A percentile compares a stretch with the other conserved stretches of the same genome.
Evolutionary conservation across 2,113 vertebrate species (phyloP).

Genomic region (Pterocles burchelli): DNA sequence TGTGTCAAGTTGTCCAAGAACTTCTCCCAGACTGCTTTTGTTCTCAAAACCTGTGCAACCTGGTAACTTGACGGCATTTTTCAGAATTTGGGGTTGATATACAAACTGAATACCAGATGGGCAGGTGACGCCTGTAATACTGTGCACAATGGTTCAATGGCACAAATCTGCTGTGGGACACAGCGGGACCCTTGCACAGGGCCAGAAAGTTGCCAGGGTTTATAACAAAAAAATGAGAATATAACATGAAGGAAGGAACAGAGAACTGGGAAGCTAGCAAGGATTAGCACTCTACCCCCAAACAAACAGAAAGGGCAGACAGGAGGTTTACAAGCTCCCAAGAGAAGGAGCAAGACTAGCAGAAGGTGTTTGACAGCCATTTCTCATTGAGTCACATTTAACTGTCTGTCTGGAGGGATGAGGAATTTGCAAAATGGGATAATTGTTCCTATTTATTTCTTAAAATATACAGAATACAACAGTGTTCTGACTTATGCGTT

Average conservation of each 20-base stretch:
- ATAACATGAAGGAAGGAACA: background rate
- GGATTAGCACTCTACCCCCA: background rate
- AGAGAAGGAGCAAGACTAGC: background rate
- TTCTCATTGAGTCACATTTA: background rate
- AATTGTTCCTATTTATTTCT: conserved; percentile 45
- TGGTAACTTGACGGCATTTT: background rate
- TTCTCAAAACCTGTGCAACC: background rate
- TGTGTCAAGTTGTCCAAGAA: background rate
- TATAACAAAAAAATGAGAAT: background rate
- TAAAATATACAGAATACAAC: background rate
- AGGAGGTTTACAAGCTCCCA: background rate
- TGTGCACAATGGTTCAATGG: background rate
- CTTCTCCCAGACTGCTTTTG: background rate
- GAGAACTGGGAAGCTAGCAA: background rate
- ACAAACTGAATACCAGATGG: background rate
- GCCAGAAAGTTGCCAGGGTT: background rate
- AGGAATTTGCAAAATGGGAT: conserved; percentile 21
- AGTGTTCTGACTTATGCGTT: background rate
- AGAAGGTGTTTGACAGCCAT: conserved; percentile 1
- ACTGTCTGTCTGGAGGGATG: conserved; percentile 24
- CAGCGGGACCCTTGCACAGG: background rate
- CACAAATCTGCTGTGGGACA: background rate
- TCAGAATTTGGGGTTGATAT: background rate
- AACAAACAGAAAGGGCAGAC: background rate
- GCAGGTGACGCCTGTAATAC: background rate